These are phyloP conservation scores for Apeltes quadracus DNA, from an alignment of 2,113 vertebrate genomes.

Conservation along the genomic window DNA sequence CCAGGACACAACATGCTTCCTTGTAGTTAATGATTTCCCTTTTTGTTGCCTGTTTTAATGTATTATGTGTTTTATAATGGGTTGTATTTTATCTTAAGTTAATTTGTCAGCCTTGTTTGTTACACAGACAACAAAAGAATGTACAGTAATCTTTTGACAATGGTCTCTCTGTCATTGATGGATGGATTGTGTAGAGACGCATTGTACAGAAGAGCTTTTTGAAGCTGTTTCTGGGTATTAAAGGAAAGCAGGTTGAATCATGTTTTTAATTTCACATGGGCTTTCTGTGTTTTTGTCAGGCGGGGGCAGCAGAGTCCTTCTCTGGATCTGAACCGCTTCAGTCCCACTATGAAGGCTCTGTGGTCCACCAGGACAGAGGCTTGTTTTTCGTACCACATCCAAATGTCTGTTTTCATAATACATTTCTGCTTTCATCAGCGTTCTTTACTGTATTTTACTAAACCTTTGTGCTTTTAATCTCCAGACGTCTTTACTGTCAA, in stretches of 20 bases:
- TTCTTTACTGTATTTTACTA: not conserved
- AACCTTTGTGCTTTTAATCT: not conserved
- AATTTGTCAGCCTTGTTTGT: conserved; percentile 13
- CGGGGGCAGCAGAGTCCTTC: conserved; percentile 64
- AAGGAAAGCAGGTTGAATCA: conserved; percentile 20
- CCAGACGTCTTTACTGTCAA: not conserved
- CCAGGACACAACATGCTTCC: conserved; percentile 16
- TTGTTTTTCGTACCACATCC: too few species aligned
- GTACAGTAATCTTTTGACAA: conserved; percentile 20
- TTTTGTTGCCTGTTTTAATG: conserved; percentile 41
- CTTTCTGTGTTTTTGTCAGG: conserved; percentile 41
- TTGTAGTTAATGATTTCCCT: conserved; percentile 12
- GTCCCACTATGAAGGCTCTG: accelerated
- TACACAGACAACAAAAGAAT: conserved; percentile 33
- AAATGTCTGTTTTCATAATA: not conserved
- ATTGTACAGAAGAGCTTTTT: conserved; percentile 36
- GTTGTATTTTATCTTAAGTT: conserved; percentile 31
- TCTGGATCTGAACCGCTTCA: not conserved
- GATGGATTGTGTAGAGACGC: conserved; percentile 36
- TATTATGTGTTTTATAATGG: conserved; percentile 31
- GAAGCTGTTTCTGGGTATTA: conserved; percentile 48
- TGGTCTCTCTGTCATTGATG: conserved; percentile 2
- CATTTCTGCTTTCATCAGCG: not conserved
- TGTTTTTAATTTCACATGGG: not conserved
- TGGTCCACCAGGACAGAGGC: not conserved